Percentiles rank a stretch among this genome's conserved stretches.
Evolutionary conservation across 2,113 vertebrate species (phyloP).

Genomic region (Melanostigma gelatinosum): DNA sequence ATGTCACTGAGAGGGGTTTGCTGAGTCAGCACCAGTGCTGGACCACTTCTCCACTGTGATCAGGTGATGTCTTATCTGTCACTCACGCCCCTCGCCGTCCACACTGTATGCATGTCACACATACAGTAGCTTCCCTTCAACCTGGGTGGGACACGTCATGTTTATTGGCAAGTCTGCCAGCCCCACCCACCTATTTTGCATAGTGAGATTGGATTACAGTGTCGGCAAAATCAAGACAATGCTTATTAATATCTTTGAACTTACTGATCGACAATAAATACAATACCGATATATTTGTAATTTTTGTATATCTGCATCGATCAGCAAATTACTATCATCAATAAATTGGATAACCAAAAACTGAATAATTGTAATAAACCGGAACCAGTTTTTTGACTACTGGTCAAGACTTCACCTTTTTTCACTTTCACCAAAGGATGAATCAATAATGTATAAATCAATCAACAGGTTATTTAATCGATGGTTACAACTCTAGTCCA

Average conservation of each 20-base stretch:
- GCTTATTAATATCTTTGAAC: background rate
- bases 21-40: background rate
- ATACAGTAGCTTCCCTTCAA: background rate
- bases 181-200: background rate
- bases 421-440: background rate
- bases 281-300: background rate
- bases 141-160: background rate
- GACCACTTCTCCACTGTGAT: too few relatives aligned
- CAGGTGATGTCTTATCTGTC: background rate
- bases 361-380: background rate
- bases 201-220: background rate
- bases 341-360: background rate
- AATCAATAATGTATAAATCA: background rate
- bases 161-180: background rate
- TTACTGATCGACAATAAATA: background rate
- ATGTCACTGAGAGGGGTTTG: background rate
- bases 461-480: background rate
- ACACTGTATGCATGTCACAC: background rate
- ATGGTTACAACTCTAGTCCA: background rate
- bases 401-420: background rate
- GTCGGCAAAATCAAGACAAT: background rate
- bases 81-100: background rate
- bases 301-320: background rate
- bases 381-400: background rate
- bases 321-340: background rate